phyloP scores from a whole-genome alignment of 30 jellyfish, hydroid and myxozoan species.

The Catostylus mosaicus region DNA sequence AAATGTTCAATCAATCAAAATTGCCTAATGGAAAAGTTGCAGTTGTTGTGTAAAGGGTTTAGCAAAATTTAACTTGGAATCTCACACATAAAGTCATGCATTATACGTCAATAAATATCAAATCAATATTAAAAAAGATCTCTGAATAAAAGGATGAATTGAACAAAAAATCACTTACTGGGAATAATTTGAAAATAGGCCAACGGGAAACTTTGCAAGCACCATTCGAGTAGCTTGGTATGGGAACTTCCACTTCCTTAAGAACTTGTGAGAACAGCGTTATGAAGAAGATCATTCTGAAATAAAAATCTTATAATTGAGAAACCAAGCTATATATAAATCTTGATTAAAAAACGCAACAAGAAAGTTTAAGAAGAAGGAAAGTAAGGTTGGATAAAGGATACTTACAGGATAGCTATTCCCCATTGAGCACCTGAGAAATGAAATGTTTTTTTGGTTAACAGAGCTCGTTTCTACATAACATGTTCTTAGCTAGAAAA shows the following conservation, averaged over 20 bases:
- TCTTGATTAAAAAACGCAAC: not conserved
- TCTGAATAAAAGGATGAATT: not conserved
- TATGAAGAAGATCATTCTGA: constrained; percentile 81
- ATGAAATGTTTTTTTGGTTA: not conserved
- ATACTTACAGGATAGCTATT: constrained; percentile 81
- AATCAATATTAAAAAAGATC: too few species aligned
- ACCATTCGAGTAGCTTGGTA: constrained; percentile 43
- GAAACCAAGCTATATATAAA: too few species aligned
- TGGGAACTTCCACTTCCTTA: constrained; percentile 53
- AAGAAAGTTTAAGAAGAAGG: not conserved
- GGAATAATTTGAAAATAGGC: constrained; percentile 82
- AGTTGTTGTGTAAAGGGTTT: too few species aligned
- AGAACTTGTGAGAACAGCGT: constrained; percentile 88
- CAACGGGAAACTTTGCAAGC: constrained; percentile 42
- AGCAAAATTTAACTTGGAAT: too few species aligned
- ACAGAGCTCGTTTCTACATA: too few species aligned
- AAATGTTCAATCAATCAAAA: too few species aligned
- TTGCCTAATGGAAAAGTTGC: too few species aligned
- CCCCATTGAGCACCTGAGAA: constrained; percentile 93
- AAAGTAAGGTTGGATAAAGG: not conserved
- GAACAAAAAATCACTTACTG: constrained; percentile 58
- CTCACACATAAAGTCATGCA: too few species aligned
- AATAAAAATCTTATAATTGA: not conserved
- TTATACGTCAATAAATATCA: too few species aligned
- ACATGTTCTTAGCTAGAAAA: too few species aligned